phyloP scores from a whole-genome alignment of 2,888 invertebrate genomes.

The Cosmia trapezina region DNA sequence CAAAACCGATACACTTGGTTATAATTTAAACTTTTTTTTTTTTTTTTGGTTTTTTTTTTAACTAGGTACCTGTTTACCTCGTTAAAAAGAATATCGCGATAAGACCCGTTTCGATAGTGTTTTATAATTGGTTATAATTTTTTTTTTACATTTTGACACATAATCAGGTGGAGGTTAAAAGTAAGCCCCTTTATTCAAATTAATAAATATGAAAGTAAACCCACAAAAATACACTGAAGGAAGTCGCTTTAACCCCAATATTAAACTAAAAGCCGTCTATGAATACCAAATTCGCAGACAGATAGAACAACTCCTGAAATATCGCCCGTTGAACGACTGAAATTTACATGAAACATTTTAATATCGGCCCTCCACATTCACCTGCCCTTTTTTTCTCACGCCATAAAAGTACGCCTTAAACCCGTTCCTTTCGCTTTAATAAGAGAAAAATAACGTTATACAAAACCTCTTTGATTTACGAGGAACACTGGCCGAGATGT shows the following conservation, averaged over 20 bases:
- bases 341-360: constrained; percentile 91
- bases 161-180: background rate
- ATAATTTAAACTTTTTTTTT: too few relatives aligned
- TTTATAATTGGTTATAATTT: too few relatives aligned
- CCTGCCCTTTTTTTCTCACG: constrained; percentile 89
- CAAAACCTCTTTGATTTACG: constrained; percentile 74
- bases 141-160: background rate
- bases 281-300: constrained; percentile 87
- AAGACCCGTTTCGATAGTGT: too few relatives aligned
- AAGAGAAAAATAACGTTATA: constrained; percentile 69
- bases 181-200: constrained; percentile 39
- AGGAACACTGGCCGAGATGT: constrained; percentile 71
- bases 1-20: background rate
- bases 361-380: constrained; percentile 82
- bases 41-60: too few relatives aligned
- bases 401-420: constrained; percentile 78
- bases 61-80: too few relatives aligned
- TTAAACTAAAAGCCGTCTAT: constrained; percentile 85
- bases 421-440: constrained; percentile 66
- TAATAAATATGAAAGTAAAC: constrained; percentile 59
- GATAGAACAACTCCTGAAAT: constrained; percentile 84
- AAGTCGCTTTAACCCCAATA: constrained; percentile 75
- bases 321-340: constrained; percentile 83
- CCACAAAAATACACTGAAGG: constrained; percentile 56
- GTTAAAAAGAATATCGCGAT: too few relatives aligned